phyloP scores from a whole-genome alignment of 92 coral and sea anemone genomes.

The Phenganax subtilis region DNA sequence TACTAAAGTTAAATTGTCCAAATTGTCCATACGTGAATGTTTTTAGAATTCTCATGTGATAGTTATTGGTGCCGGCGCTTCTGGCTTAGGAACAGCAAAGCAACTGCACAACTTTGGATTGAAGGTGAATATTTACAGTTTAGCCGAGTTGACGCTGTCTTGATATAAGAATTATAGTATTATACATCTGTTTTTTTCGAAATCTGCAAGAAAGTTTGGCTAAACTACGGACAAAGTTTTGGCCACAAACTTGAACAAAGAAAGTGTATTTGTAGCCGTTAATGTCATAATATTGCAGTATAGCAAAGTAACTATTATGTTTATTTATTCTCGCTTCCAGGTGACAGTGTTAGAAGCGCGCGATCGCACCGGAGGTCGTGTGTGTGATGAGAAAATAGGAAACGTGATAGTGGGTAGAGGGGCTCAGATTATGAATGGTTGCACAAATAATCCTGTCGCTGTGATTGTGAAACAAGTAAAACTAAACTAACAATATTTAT shows the following conservation, averaged over 20 bases:
- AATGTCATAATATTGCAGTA: not conserved
- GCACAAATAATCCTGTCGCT: slow-evolving; percentile 80
- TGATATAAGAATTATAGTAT: not conserved
- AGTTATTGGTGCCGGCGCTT: slow-evolving; percentile 92
- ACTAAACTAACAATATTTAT: not conserved
- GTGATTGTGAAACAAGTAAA: slow-evolving; percentile 72
- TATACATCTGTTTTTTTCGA: not conserved
- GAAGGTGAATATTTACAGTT: slow-evolving; percentile 47
- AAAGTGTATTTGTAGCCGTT: too few relatives aligned
- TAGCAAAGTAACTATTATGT: not conserved
- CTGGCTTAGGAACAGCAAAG: slow-evolving; percentile 89
- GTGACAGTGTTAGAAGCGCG: slow-evolving; percentile 86
- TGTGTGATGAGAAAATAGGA: slow-evolving; percentile 62
- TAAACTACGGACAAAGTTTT: too few relatives aligned
- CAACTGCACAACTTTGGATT: slow-evolving; percentile 83
- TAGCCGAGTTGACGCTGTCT: not conserved
- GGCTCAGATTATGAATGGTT: slow-evolving; percentile 93
- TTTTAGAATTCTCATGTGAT: slow-evolving; percentile 45
- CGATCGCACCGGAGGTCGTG: slow-evolving; percentile 93
- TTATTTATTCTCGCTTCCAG: slow-evolving; percentile 39
- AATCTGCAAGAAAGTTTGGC: too few relatives aligned
- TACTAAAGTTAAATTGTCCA: not conserved
- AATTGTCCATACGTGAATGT: not conserved
- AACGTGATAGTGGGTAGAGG: slow-evolving; percentile 91
- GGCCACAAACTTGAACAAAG: too few relatives aligned